Percentiles rank a stretch among this genome's conserved stretches.
Conservation (phyloP, 2,797 vertebrate species). For the Megalops cyprinoides region DNA sequence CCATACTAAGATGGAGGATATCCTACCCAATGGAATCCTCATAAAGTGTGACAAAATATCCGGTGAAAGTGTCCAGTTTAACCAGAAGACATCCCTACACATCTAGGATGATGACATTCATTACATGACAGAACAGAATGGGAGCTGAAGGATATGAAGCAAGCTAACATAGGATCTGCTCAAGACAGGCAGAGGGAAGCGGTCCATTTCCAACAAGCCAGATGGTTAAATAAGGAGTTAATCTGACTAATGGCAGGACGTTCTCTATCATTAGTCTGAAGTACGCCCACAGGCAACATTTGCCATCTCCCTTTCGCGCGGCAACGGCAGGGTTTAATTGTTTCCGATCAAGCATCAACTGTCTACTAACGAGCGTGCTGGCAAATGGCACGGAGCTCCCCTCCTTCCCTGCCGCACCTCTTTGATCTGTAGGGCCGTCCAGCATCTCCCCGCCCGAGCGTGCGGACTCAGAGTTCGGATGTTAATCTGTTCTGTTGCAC, state of each 20-base stretch:
- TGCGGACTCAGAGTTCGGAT: background rate
- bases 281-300: conserved; percentile 13
- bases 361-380: background rate
- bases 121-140: too few species aligned
- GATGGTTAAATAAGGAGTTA: conserved; percentile 14
- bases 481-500: too few species aligned
- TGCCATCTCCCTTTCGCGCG: background rate
- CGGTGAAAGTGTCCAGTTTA: too few species aligned
- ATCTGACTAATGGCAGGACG: background rate
- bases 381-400: background rate
- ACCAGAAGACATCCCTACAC: too few species aligned
- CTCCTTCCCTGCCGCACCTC: background rate
- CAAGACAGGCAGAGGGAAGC: background rate
- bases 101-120: too few species aligned
- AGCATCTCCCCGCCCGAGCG: background rate
- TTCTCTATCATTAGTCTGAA: background rate
- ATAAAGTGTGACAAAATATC: too few species aligned
- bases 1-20: background rate
- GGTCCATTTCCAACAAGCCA: background rate
- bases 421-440: background rate
- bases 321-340: conserved; percentile 6
- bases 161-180: background rate
- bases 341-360: background rate
- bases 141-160: background rate
- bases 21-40: background rate